Percentiles rank a stretch among this genome's conserved stretches.
phyloP scores from a whole-genome alignment of 2,888 invertebrate species.

The Drosophila kambysellisi region DNA sequence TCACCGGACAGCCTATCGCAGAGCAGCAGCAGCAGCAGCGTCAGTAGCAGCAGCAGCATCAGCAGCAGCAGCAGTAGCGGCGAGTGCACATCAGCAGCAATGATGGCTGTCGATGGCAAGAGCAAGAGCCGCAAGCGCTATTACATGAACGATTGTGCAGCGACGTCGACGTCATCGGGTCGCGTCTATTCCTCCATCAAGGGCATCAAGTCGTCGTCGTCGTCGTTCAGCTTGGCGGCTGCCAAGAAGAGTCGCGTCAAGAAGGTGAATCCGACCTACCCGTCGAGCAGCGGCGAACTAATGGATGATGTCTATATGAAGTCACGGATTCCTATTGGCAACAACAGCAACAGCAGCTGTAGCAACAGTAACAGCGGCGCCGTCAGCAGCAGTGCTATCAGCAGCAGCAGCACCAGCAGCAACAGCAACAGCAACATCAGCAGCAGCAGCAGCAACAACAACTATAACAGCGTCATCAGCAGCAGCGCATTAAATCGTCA shows the following conservation, averaged over 20 bases:
- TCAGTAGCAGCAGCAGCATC: slow-evolving; percentile 29
- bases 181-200: slow-evolving; percentile 16
- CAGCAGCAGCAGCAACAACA: slow-evolving; percentile 6
- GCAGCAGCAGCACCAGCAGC: neutral
- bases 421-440: slow-evolving; percentile 15
- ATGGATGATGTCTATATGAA: slow-evolving; percentile 7
- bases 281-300: neutral
- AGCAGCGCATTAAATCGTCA: slow-evolving; percentile 62
- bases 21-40: slow-evolving; percentile 85
- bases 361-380: neutral
- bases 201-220: slow-evolving; percentile 58
- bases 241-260: slow-evolving; percentile 45
- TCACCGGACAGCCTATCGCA: slow-evolving; percentile 61
- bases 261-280: slow-evolving; percentile 7
- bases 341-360: neutral
- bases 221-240: neutral
- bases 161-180: neutral
- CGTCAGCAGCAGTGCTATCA: neutral
- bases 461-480: slow-evolving; percentile 2
- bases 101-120: neutral
- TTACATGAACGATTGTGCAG: slow-evolving; percentile 18
- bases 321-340: neutral
- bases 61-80: slow-evolving; percentile 28
- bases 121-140: slow-evolving; percentile 41
- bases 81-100: slow-evolving; percentile 7